Base-by-base conservation (phyloP, 1,140 invertebrate genomes). In the Bursaphelenchus mucronatus region DNA sequence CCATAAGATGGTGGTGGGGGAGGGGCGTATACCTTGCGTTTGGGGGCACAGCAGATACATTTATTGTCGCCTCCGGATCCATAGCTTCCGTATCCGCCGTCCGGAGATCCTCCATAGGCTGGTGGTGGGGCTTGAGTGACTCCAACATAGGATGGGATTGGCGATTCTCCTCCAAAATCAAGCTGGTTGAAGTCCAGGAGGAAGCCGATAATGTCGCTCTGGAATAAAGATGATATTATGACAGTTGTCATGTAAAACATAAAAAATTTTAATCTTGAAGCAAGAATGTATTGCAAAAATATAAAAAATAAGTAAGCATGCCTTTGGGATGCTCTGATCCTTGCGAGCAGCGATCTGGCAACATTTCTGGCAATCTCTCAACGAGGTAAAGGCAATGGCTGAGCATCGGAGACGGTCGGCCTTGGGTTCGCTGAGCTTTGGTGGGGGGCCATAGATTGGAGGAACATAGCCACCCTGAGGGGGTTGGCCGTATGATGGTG, bases 131-230 rank as follows among this genome's bases (percentile, higher is more conserved):
- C 40, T 41, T 43, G 55, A 19, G 13, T 39, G 13, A 8, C 10
- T 15, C 4, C 9, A 57, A 57, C 55, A 17, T 40, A 57, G 30
- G 39, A 30, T 40, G 39, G 43, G 43, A 45, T 39, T 11, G 11
- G n/a, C 8, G 11, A n/a, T 57, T 10, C 30, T 39, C 44, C 13
- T 7, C 19, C 44, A 17, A 44, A 45, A 3, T 57, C 55, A 13
- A 64, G 15, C 51, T 64, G 45, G 41, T 21, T 51, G 41, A 40
- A 52, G 21, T 64, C 63, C 39, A 64, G 40, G 30, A 64, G 41
- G 41, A 64, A 64, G 40, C 63, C 63, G 21, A 61, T 19, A 44
- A 64, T 64, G 21, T 66, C 61, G n/a, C 19, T 64, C 61, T 61
- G 21, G 9, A 59, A 50, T n/a, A 21, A 55, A 55, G 1, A 50